phyloP scores from a whole-genome alignment of 2,888 invertebrate genomes.

The Pandemis heparana region DNA sequence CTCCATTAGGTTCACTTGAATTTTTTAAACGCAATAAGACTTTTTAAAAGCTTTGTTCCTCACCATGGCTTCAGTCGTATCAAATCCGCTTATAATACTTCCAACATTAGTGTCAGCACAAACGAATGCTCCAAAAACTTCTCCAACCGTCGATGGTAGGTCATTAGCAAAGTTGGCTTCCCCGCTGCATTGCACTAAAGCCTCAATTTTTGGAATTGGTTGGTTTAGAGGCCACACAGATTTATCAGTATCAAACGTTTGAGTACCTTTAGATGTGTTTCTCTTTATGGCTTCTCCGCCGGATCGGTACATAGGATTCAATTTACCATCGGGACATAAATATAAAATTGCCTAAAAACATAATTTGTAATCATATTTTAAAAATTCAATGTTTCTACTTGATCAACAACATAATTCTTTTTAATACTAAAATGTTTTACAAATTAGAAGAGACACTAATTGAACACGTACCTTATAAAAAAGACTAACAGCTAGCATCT shows the following conservation, averaged over 20 bases:
- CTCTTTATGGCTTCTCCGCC: slow-evolving; percentile 78
- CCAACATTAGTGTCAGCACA: slow-evolving; percentile 64
- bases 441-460: too few relatives aligned
- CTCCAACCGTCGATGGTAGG: slow-evolving; percentile 72
- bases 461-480: slow-evolving; percentile 90
- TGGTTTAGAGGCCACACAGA: slow-evolving; percentile 87
- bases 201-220: slow-evolving; percentile 86
- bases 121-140: slow-evolving; percentile 87
- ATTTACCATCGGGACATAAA: slow-evolving; percentile 67
- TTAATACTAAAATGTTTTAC: neutral
- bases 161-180: slow-evolving; percentile 87
- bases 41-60: neutral
- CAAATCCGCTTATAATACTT: slow-evolving; percentile 72
- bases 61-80: slow-evolving; percentile 76
- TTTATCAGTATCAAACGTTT: slow-evolving; percentile 86
- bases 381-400: too few relatives aligned
- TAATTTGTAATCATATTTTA: too few relatives aligned
- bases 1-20: neutral
- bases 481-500: slow-evolving; percentile 85
- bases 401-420: too few relatives aligned
- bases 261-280: slow-evolving; percentile 83
- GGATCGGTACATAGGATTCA: slow-evolving; percentile 71
- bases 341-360: slow-evolving; percentile 63
- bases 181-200: slow-evolving; percentile 78
- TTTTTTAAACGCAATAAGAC: neutral